phyloP scores from a whole-genome alignment of 2,113 vertebrate species.

The Uropsilus gracilis region DNA sequence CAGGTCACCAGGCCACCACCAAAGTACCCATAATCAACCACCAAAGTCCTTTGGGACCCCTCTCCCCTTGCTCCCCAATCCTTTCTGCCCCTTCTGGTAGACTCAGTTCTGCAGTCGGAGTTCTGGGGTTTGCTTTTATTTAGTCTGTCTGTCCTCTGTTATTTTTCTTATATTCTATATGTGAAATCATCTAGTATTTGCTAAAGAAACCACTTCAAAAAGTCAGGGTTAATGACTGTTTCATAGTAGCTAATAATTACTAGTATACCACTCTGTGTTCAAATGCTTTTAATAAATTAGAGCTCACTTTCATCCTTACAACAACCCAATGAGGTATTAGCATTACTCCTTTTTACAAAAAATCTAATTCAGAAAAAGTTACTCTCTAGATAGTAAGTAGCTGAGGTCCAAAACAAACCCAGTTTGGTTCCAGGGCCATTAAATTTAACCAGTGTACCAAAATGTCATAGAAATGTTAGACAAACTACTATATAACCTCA shows the following conservation, averaged over 20 bases:
- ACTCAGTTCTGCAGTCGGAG: too few relatives aligned
- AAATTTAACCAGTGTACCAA: not conserved
- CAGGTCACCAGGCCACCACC: too few relatives aligned
- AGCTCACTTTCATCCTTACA: slow-evolving; percentile 22
- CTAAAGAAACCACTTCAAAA: slow-evolving; percentile 42
- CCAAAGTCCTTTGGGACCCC: too few relatives aligned
- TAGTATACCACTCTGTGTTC: not conserved
- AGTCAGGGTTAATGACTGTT: not conserved
- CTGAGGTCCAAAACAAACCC: not conserved
- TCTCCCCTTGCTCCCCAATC: too few relatives aligned
- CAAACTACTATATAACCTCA: not conserved
- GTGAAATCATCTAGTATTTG: too few relatives aligned
- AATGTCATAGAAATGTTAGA: not conserved
- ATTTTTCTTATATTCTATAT: too few relatives aligned
- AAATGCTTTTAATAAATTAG: slow-evolving; percentile 27
- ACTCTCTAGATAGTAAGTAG: not conserved
- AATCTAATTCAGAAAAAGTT: slow-evolving; percentile 29
- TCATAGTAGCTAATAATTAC: slow-evolving; percentile 23
- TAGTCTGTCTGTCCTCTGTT: too few relatives aligned
- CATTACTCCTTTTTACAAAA: slow-evolving; percentile 38
- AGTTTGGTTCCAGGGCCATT: not conserved
- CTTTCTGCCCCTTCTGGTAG: too few relatives aligned
- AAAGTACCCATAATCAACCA: too few relatives aligned
- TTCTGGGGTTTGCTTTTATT: too few relatives aligned
- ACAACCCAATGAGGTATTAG: not conserved